Conservation (phyloP, 2,888 invertebrate genomes). For the Argyra leucocephala region DNA sequence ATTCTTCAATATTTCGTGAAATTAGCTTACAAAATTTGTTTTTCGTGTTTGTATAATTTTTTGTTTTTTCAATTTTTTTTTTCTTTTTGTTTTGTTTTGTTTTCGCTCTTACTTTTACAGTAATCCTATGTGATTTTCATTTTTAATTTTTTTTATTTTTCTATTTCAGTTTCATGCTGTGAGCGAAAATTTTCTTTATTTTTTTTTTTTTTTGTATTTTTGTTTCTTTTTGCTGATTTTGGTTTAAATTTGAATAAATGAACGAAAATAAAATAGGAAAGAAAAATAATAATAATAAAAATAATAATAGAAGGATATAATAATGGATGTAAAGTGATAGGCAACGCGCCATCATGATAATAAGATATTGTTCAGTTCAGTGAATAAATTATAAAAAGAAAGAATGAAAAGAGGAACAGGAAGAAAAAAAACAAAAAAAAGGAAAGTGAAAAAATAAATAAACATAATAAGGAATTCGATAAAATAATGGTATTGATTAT, state of each 20-base stretch:
- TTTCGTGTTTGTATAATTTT: not conserved
- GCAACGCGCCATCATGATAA: not conserved
- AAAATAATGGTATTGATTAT: too few species aligned
- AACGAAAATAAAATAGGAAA: too few species aligned
- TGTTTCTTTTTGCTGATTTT: too few species aligned
- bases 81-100: not conserved
- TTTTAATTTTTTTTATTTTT: too few species aligned
- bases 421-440: not conserved
- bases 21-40: not conserved
- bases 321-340: constrained; percentile 1
- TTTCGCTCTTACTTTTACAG: not conserved
- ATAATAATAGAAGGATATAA: not conserved
- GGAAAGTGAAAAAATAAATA: too few species aligned
- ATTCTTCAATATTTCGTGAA: not conserved
- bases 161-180: not conserved
- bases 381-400: not conserved
- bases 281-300: not conserved
- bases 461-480: too few species aligned
- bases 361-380: not conserved
- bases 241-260: too few species aligned
- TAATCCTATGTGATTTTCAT: too few species aligned
- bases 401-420: not conserved
- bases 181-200: too few species aligned
- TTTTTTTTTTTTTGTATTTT: too few species aligned
- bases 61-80: not conserved